These are phyloP conservation scores for Hyperopisus bebe DNA, from an alignment of 2,113 vertebrate genomes.

Conservation along the genomic window DNA sequence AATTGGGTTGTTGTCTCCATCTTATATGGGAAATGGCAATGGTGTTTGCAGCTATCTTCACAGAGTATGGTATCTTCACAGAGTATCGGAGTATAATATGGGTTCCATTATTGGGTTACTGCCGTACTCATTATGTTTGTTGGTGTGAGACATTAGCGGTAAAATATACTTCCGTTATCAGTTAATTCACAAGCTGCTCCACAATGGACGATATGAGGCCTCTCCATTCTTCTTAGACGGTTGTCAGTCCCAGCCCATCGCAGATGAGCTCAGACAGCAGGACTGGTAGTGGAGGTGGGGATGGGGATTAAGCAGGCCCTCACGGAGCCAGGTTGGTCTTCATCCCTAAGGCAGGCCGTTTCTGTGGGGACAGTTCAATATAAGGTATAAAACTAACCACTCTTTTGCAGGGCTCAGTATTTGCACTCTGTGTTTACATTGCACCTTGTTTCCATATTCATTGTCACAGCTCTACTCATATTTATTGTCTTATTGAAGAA, in stretches of 20 bases:
- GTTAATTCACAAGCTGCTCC: neutral
- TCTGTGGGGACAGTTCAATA: neutral
- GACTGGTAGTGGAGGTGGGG: neutral
- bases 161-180: neutral
- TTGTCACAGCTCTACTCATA: neutral
- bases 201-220: neutral
- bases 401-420: neutral
- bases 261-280: neutral
- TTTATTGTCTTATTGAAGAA: neutral
- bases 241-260: neutral
- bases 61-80: neutral
- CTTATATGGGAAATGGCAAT: neutral
- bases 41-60: neutral
- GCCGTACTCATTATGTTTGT: neutral
- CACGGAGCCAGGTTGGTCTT: neutral
- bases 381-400: neutral
- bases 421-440: neutral
- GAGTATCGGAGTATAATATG: neutral
- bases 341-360: neutral
- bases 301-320: neutral
- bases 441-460: neutral
- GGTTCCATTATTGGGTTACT: neutral
- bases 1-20: neutral
- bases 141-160: neutral
- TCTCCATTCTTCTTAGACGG: neutral